Base-by-base conservation (phyloP, 2,888 invertebrate genomes). In the Drosophila kuntzei region DNA sequence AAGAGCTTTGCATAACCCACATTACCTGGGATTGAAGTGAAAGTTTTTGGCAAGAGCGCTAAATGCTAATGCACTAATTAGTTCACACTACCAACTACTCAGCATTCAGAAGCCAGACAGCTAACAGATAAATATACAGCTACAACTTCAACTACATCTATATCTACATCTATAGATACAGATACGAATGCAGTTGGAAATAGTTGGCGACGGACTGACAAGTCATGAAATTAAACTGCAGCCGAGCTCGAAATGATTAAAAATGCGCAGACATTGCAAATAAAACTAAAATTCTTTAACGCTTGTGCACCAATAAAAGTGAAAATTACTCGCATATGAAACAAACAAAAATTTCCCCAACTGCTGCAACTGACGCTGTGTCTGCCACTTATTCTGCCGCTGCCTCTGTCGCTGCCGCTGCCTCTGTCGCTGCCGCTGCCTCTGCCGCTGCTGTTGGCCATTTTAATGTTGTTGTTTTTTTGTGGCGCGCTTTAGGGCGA, bases 31-130 rank as follows among this genome's bases (percentile, higher is more conserved):
- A 37, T 20, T 49, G 64, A 51, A 59, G 76, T 67, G 73, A 81
- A 81, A 70, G 79, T 76, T 70, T 60, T 64, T 71, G 59, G 44
- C 59, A 60, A 32, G 36, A 49, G 39, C 80, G 57, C 67, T 57
- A 66, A 71, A 74, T 82, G 66, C 74, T 79, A 71, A 82, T 82
- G 65, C 74, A 74, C 83, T 83, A 86, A 84, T 84, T 84, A 86
- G 83, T 71, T 88, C 55, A 64, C 64, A 66, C 66, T 79, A 51
- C 61, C 55, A 67, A 62, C 63, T 64, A 46, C 57, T 64, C 67
- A 47, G 67, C 44, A 57, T 47, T 60, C 41, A 37, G 46, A 47
- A 65, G 49, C 46, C 78, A 65, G 55, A 43, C 72, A 61, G 12
- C 27, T 49, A 43, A 25, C 44, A 43, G 36, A 32, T 47, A 41